These are phyloP conservation scores for Apus apus DNA, from an alignment of 2,113 vertebrate species.

Conservation along the genomic window DNA sequence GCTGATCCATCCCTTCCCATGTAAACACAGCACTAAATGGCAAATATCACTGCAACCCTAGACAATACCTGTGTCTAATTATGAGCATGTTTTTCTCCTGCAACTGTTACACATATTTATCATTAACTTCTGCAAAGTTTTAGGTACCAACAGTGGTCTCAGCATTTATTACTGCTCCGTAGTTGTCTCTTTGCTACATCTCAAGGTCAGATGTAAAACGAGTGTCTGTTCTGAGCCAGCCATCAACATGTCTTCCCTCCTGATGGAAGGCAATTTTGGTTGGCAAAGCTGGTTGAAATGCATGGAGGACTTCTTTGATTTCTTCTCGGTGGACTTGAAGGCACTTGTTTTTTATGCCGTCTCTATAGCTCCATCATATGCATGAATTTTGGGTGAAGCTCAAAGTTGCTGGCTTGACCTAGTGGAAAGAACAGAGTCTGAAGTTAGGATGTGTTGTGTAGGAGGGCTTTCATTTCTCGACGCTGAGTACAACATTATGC, in stretches of 20 bases:
- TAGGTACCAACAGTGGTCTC: constrained; percentile 54
- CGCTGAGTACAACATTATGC: constrained; percentile 42
- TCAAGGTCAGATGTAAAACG: constrained; percentile 66
- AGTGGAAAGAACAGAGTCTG: constrained; percentile 49
- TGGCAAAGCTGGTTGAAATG: constrained; percentile 21
- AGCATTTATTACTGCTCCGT: constrained; percentile 67
- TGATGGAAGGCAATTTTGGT: neutral
- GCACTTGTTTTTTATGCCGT: constrained; percentile 56
- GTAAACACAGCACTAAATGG: constrained; percentile 73
- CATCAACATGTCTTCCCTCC: constrained; percentile 58
- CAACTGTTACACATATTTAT: constrained; percentile 55
- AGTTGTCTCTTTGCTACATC: constrained; percentile 67
- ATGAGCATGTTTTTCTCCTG: constrained; percentile 62
- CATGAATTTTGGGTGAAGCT: constrained; percentile 39
- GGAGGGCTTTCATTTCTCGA: constrained; percentile 60
- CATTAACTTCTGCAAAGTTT: constrained; percentile 71
- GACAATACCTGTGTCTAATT: constrained; percentile 71
- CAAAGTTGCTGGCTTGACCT: constrained; percentile 46
- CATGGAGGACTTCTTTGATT: constrained; percentile 60
- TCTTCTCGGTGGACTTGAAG: constrained; percentile 68
- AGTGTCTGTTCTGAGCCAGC: constrained; percentile 64
- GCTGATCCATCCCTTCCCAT: constrained; percentile 71
- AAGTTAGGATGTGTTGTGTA: constrained; percentile 53
- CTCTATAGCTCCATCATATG: constrained; percentile 19
- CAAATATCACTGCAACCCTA: constrained; percentile 58